Evolutionary conservation across 2,113 vertebrate species (phyloP), one percentile per base, ranked within the genome.

Genomic region (Oncorhynchus clarkii): DNA sequence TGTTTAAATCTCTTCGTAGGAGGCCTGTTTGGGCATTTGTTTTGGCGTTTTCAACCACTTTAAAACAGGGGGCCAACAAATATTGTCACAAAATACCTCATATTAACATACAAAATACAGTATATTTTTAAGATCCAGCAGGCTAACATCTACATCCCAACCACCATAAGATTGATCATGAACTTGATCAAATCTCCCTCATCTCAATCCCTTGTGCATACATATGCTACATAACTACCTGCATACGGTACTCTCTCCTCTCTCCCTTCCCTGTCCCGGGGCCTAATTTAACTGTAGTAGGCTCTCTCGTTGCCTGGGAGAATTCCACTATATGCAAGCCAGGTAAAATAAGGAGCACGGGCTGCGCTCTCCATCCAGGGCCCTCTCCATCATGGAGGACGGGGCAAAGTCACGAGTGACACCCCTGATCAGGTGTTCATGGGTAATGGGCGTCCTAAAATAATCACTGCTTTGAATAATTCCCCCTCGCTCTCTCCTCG

Each of bases 381-480:
- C 92, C 91, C 92, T 93, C 96, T 96, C 94, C 92, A 95, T 97
- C 95, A 95, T 94, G 93, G 92, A 80, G 89, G 92, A 92, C 73
- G 85, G 49, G 90, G 84, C 87, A 91, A 87, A 87, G 91, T 91
- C 94, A 93, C 91, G 93, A 94, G 95, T 95, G 95, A 96, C 93
- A 94, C 85, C 88, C 67, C 90, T 92, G 94, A 96, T 97, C 96
- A 97, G 96, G 95, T 96, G 94, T 95, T 93, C 93, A 90, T 95
- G 93, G 91, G 95, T 95, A 96, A 96, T 96, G 93, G 91, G 90
- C 92, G 77, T 94, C 95, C 95, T 91, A 95, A 96, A 96, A 97
- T 96, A 95, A 95, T 95, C 93, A 85, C 93, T 92, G 90, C 93
- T 95, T 95, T 96, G 95, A 96, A 96, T 96, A 96, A 96, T 97